These are phyloP conservation scores for Uropsilus gracilis DNA, from an alignment of 2,113 vertebrate species.

Conservation along the genomic window DNA sequence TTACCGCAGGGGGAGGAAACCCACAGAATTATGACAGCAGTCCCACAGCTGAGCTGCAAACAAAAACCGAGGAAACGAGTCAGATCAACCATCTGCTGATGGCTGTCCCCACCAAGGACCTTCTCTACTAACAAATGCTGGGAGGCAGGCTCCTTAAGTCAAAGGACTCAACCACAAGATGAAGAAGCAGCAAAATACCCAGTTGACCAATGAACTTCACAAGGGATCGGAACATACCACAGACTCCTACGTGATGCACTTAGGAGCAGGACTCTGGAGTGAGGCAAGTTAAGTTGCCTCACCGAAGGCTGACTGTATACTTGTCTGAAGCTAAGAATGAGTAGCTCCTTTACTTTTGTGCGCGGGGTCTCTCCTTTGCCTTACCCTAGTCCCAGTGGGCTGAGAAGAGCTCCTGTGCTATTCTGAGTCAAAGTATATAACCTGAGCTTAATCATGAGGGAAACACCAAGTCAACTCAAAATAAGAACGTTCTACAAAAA, in stretches of 20 bases:
- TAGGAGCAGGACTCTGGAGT: neutral
- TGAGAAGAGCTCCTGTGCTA: neutral
- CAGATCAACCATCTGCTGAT: no score
- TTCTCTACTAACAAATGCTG: no score
- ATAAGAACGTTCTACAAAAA: neutral
- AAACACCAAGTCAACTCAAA: neutral
- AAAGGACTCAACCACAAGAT: no score
- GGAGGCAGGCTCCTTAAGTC: no score
- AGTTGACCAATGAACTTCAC: neutral
- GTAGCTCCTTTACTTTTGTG: neutral
- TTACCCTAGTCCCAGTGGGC: no score
- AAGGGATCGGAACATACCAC: neutral
- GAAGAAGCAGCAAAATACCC: no score
- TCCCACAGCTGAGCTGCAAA: no score
- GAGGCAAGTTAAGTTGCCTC: neutral
- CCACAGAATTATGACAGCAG: no score
- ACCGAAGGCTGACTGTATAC: no score
- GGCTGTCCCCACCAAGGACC: no score
- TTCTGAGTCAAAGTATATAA: neutral
- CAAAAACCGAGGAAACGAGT: no score
- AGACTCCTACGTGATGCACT: neutral
- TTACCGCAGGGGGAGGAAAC: no score
- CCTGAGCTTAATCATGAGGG: neutral
- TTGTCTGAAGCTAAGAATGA: neutral
- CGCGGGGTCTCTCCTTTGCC: neutral